Evolutionary conservation across 1,140 invertebrate species (phyloP), one percentile per base, ranked within the genome.

Genomic region (Apocrypta bakeri): DNA sequence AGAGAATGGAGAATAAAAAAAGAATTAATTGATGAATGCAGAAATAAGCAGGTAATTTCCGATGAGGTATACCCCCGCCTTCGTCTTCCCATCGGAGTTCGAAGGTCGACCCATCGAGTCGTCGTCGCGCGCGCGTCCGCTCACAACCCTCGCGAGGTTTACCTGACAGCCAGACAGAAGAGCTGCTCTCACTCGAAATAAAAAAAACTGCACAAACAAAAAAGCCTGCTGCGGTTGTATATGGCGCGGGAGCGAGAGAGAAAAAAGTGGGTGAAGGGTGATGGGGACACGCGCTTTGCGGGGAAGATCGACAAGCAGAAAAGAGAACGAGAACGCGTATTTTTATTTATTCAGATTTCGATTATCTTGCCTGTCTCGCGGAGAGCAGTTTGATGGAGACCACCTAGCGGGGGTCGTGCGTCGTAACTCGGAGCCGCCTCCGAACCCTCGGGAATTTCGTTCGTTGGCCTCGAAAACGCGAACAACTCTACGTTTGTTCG

Each of bases 341-440:
- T 88, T 88, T 88, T 89, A 88, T 88, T 90, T 89, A 88, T 90
- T 89, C 87, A 87, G 86, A 87, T 85, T 89, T 90, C 87, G 88
- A 89, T 90, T 89, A 90, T 89, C 88, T 87, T 86, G 85, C 81
- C 84, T 79, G 87, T 87, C 86, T 86, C 84, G 76, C 81, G 85
- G 86, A 86, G 85, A 86, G 85, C 85, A 81, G 86, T 85, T 87
- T 88, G 86, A 88, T 85, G 85, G 84, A 87, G 87, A 88, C 88
- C 87, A 87, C 87, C 88, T 88, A 87, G 87, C 74, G 81, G 85
- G 85, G 87, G 86, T 87, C 87, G 86, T 42, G n/a, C 84, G 83
- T 81, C 86, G 86, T 88, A 87, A 87, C 87, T 88, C 87, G 88
- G 48, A 56, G 82, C 83, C 66, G 33, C 37, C 63, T 64, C 79